Evolutionary conservation across 2,113 vertebrate species (phyloP).

Genomic region (Oreochromis aureus): DNA sequence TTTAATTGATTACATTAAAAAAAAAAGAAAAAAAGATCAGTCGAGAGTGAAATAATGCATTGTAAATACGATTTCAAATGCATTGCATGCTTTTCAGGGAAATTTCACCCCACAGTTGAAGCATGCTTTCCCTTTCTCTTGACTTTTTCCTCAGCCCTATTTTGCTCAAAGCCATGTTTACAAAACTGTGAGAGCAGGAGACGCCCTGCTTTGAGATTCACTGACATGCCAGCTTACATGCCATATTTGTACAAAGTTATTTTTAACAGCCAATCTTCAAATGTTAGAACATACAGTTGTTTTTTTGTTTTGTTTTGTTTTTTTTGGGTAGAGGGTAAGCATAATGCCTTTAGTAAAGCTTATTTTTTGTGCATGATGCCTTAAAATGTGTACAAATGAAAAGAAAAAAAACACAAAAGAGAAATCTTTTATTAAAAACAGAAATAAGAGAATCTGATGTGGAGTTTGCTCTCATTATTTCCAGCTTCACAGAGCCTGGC

Average conservation of each 20-base stretch:
- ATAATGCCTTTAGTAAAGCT: slow-evolving; percentile 65
- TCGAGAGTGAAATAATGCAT: slow-evolving; percentile 38
- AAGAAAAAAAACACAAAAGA: slow-evolving; percentile 12
- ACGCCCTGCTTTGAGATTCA: slow-evolving; percentile 66
- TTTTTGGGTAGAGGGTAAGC: slow-evolving; percentile 42
- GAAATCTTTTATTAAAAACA: slow-evolving; percentile 73
- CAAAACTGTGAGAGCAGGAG: slow-evolving; percentile 71
- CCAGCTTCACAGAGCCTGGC: too few relatives aligned
- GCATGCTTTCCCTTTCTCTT: slow-evolving; percentile 56
- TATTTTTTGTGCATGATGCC: slow-evolving; percentile 77
- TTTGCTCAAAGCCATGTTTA: slow-evolving; percentile 76
- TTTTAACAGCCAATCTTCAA: slow-evolving; percentile 62
- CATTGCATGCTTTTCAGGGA: slow-evolving; percentile 70
- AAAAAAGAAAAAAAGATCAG: not conserved
- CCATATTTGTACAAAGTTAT: slow-evolving; percentile 74
- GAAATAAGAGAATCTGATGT: not conserved
- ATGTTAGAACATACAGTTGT: slow-evolving; percentile 27
- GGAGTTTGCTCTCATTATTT: not conserved
- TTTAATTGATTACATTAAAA: slow-evolving; percentile 22
- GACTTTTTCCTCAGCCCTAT: slow-evolving; percentile 35
- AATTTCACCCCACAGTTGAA: slow-evolving; percentile 37
- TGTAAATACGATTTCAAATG: slow-evolving; percentile 67
- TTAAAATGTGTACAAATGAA: slow-evolving; percentile 65
- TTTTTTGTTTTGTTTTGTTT: not conserved
- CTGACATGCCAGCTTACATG: slow-evolving; percentile 69